Base-by-base conservation (phyloP, 2,888 invertebrate genomes). In the Homarus gammarus region DNA sequence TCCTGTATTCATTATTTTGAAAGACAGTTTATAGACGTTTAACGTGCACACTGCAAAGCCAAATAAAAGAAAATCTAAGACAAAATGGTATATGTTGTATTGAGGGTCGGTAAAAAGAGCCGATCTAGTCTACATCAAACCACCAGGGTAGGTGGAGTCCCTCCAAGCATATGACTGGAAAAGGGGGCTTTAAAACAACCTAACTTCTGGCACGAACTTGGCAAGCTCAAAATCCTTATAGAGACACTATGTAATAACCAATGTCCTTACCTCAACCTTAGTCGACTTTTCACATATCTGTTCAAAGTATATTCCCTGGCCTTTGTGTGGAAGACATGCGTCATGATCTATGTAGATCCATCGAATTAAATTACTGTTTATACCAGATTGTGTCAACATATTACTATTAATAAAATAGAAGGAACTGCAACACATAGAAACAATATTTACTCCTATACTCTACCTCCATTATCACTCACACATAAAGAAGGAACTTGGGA, bases 41-140 rank as follows among this genome's bases (percentile, higher is more conserved):
- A 78, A 75, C 88, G 83, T 88, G 88, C 88, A 88, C 83, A 83
- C 83, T 88, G 77, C 87, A 87, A 88, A 88, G 88, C 88, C 72
- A 88, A 84, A 78, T 36, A 70, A 77, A 84, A 75, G 40, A 36
- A 87, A 33, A 40, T 82, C 81, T 87, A 87, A 75, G 33, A 61
- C 44, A 87, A 87, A 88, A 70, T 49, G 33, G n/a, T 68, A 36
- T 72, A 38, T 51, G 72, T 70, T 56, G 38, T 33, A 64, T 31
- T 40, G n/a, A 61, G 79, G 79, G 88, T 38, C 44, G 49, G 40
- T 78, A 84, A 77, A 81, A 40, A 33, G 18, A 49, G 33, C 40
- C 68, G 51, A 38, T 77, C 88, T 88, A 88, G 33, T 78, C 88
- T 88, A 88, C 77, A 75, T 79, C 82, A 82, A 82, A 82, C 70